Conservation (phyloP, 92 coral and sea anemone species). For the Siderastrea siderea region DNA sequence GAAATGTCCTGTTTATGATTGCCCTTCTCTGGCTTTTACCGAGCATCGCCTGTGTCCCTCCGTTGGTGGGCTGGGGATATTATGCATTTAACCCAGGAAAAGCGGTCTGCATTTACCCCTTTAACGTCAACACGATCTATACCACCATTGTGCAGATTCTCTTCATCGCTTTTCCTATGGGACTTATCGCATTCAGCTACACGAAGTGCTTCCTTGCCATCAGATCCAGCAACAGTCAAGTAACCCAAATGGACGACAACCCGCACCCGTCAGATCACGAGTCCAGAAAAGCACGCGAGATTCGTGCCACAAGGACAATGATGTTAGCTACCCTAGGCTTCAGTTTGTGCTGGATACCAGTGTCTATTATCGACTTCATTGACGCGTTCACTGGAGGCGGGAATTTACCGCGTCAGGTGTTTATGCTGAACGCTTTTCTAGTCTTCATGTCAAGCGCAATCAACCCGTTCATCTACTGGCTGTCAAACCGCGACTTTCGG, state of each 20-base stretch:
- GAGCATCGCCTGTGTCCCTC: constrained; percentile 78
- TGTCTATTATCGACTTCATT: constrained; percentile 61
- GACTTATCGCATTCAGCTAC: constrained; percentile 66
- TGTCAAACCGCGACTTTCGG: constrained; percentile 71
- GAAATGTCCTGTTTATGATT: constrained; percentile 57
- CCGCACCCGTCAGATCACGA: constrained; percentile 9
- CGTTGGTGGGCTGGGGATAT: constrained; percentile 80
- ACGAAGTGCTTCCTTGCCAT: constrained; percentile 66
- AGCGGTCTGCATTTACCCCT: constrained; percentile 77
- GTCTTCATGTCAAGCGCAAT: constrained; percentile 68
- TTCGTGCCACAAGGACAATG: constrained; percentile 81
- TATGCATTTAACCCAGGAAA: constrained; percentile 81
- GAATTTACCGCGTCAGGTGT: constrained; percentile 81
- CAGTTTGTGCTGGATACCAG: constrained; percentile 79
- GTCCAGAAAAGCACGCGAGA: constrained; percentile 69
- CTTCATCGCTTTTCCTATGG: constrained; percentile 71
- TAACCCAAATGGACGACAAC: constrained; percentile 60
- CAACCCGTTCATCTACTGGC: constrained; percentile 85
- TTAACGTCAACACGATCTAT: constrained; percentile 70
- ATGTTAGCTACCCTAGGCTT: constrained; percentile 78
- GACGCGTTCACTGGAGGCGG: constrained; percentile 60
- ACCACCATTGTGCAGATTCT: constrained; percentile 70
- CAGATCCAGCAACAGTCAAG: constrained; percentile 65
- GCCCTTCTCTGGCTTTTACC: constrained; percentile 80
- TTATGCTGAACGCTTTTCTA: constrained; percentile 72